Conservation (phyloP, 1,140 invertebrate genomes). For the Phymorhynchus buccinoides region DNA sequence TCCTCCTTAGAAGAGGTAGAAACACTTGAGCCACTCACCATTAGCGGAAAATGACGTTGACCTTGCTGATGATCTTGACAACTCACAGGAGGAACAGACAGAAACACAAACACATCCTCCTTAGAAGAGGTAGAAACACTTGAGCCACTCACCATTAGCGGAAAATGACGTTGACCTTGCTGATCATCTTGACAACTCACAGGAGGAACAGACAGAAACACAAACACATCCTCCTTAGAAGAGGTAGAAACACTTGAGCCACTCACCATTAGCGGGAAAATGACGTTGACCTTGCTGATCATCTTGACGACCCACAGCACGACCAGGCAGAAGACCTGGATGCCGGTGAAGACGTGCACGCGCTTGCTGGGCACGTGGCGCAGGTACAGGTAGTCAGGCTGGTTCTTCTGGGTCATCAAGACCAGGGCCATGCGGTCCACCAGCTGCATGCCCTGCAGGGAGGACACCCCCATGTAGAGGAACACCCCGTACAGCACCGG, state of each 20-base stretch:
- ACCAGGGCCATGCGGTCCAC: slow-evolving; percentile 95
- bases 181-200: too few species aligned
- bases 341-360: slow-evolving; percentile 95
- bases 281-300: slow-evolving; percentile 92
- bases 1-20: too few species aligned
- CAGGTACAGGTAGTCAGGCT: slow-evolving; percentile 98
- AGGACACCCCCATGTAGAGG: slow-evolving; percentile 98
- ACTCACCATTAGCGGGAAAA: slow-evolving; percentile 97
- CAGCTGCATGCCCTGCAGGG: slow-evolving; percentile 94
- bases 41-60: too few species aligned
- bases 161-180: too few species aligned
- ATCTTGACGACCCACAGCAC: slow-evolving; percentile 97
- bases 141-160: too few species aligned
- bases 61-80: too few species aligned
- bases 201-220: neutral
- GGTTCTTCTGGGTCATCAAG: slow-evolving; percentile 99
- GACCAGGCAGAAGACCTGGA: slow-evolving; percentile 93
- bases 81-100: too few species aligned
- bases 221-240: slow-evolving; percentile 34
- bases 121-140: too few species aligned
- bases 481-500: slow-evolving; percentile 95
- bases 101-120: too few species aligned
- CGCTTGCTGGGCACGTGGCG: slow-evolving; percentile 89
- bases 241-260: too few species aligned
- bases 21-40: too few species aligned